Evolutionary conservation across 2,888 invertebrate species (phyloP), one percentile per base, ranked within the genome.

Genomic region (Carterocephalus palaemon): DNA sequence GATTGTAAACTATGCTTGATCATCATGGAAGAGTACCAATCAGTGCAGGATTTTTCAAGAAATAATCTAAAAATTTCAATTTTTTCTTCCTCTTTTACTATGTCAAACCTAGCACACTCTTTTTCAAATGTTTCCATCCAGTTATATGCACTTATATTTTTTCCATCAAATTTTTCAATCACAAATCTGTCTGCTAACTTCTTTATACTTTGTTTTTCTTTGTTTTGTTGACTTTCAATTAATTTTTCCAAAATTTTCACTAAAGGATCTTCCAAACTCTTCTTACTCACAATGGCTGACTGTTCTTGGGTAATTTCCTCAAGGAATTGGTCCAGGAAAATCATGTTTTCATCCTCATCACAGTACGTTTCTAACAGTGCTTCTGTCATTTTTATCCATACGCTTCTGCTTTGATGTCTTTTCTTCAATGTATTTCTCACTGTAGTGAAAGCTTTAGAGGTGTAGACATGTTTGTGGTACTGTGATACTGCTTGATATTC

Each of bases 61-160:
- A 62, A 54, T n/a, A 52, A 45, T 48, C 48, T 52, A 0, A 62
- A 22, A 1, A 55, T 49, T 53, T 62, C 53, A 49, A 59, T 60
- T 56, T 59, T 62, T 13, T 53, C 31, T 34, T 41, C 41, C 26
- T 63, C 57, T 43, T 40, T 17, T 23, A 7, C 6, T 3, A 63
- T 46, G n/a, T 51, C 43, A 10, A 59, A 57, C 0, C 61, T 29
- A 29, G 2, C 8, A 48, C 61, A 64, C 53, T 62, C 61, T 22
- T 46, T 57, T 46, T 67, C 57, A 53, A 64, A 64, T n/a, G 29
- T 17, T 1, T 54, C 48, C 1, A 63, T 59, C 62, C 62, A 64
- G 4, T 60, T 57, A 2, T 6, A 9, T 15, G 51, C 56, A 53
- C 47, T 60, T 26, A 51, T 32, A 24, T 33, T 56, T 53, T 51